Evolutionary conservation across 2,888 invertebrate genomes (phyloP).

Genomic region (Stegana nigrithorax): DNA sequence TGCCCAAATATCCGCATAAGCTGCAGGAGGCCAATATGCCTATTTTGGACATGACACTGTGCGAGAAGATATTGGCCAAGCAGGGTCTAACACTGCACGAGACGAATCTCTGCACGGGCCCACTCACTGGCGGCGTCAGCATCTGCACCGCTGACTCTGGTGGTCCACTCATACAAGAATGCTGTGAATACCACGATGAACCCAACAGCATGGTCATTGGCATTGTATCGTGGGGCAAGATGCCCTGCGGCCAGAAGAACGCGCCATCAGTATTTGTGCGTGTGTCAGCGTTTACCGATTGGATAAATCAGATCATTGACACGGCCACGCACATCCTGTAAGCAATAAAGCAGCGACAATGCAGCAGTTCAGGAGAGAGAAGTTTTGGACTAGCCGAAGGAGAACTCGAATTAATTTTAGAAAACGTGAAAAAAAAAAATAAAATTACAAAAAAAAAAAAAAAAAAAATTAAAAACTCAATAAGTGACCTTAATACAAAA

Average conservation of each 20-base stretch:
- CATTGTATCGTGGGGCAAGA: constrained; percentile 70
- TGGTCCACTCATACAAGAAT: constrained; percentile 64
- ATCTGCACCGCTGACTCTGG: constrained; percentile 67
- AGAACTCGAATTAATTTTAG: constrained; percentile 48
- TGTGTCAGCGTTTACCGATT: constrained; percentile 69
- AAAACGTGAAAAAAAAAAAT: constrained; percentile 20
- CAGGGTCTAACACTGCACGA: constrained; percentile 59
- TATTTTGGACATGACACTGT: constrained; percentile 56
- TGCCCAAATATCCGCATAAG: constrained; percentile 60
- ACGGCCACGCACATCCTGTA: constrained; percentile 52
- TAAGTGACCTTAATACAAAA: too few relatives aligned
- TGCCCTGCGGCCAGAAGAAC: constrained; percentile 68
- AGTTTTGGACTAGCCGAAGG: too few relatives aligned
- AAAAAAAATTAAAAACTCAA: background rate
- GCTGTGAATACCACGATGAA: constrained; percentile 48
- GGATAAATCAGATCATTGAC: constrained; percentile 62
- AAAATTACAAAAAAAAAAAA: constrained; percentile 30
- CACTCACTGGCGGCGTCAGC: constrained; percentile 63
- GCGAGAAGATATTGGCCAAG: constrained; percentile 59
- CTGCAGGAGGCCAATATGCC: constrained; percentile 63
- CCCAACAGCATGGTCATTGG: constrained; percentile 64
- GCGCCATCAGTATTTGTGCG: constrained; percentile 70
- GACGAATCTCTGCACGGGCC: constrained; percentile 66
- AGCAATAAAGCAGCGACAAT: background rate
- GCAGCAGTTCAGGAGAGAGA: constrained; percentile 3